phyloP scores from a whole-genome alignment of 1,140 invertebrate genomes.

The Piezodorus guildinii region DNA sequence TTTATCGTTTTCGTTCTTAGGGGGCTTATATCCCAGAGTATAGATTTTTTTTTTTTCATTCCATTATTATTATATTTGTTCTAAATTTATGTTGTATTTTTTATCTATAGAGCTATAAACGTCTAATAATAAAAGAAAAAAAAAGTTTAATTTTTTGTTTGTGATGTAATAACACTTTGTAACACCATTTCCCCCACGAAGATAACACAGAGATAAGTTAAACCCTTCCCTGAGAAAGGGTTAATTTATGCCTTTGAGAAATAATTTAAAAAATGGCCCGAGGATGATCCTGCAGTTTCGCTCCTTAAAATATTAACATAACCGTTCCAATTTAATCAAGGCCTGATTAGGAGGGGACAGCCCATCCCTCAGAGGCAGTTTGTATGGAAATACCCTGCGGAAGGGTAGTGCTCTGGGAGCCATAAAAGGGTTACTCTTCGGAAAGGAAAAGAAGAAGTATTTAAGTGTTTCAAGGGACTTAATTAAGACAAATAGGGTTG shows the following conservation, averaged over 20 bases:
- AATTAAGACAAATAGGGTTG: constrained; percentile 22
- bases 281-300: neutral
- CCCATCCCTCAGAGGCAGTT: constrained; percentile 5
- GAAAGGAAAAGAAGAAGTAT: constrained; percentile 15
- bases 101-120: too few species aligned
- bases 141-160: too few species aligned
- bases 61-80: too few species aligned
- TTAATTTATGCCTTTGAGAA: constrained; percentile 2
- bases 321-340: constrained; percentile 9
- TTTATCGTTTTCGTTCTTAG: too few species aligned
- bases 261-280: constrained; percentile 8
- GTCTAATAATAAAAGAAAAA: too few species aligned
- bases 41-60: too few species aligned
- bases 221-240: too few species aligned
- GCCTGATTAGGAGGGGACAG: neutral
- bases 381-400: neutral
- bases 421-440: constrained; percentile 17
- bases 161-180: too few species aligned
- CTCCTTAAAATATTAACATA: neutral
- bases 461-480: constrained; percentile 16
- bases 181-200: too few species aligned
- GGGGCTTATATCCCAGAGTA: too few species aligned
- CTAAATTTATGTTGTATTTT: too few species aligned
- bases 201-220: too few species aligned
- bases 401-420: constrained; percentile 11